These are phyloP conservation scores for Uromys caudimaculatus DNA, from an alignment of 2,797 vertebrate species.

Conservation along the genomic window DNA sequence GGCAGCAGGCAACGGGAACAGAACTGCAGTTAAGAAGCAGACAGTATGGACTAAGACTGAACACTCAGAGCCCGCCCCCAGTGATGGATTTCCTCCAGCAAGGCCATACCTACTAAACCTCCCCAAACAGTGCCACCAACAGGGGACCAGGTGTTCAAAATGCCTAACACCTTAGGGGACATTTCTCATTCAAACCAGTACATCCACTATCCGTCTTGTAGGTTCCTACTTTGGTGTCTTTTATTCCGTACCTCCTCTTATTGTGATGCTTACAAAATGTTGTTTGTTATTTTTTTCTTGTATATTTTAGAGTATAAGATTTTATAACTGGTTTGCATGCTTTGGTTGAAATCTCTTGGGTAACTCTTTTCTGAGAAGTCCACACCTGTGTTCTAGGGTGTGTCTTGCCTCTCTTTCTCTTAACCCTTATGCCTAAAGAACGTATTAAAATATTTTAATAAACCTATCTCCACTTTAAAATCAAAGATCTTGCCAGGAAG, in stretches of 20 bases:
- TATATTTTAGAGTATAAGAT: background rate
- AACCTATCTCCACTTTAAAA: background rate
- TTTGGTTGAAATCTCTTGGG: background rate
- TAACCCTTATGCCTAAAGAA: background rate
- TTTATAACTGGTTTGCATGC: background rate
- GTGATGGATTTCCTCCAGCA: background rate
- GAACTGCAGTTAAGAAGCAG: background rate
- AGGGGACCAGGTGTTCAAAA: background rate
- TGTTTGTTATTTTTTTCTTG: slow-evolving; percentile 42
- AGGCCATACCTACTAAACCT: background rate
- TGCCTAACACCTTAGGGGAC: background rate
- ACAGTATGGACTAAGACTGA: background rate
- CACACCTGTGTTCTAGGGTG: background rate
- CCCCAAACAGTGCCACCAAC: background rate
- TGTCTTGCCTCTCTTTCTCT: background rate
- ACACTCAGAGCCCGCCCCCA: background rate
- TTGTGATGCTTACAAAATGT: background rate
- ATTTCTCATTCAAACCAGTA: background rate
- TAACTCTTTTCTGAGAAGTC: background rate
- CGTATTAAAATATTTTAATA: background rate
- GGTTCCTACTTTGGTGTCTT: background rate
- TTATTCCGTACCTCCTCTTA: background rate
- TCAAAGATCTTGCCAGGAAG: background rate
- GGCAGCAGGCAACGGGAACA: background rate
- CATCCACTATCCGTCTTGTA: background rate